Evolutionary conservation across 1,140 invertebrate genomes (phyloP).

Genomic region (Drosophila prosaltans): DNA sequence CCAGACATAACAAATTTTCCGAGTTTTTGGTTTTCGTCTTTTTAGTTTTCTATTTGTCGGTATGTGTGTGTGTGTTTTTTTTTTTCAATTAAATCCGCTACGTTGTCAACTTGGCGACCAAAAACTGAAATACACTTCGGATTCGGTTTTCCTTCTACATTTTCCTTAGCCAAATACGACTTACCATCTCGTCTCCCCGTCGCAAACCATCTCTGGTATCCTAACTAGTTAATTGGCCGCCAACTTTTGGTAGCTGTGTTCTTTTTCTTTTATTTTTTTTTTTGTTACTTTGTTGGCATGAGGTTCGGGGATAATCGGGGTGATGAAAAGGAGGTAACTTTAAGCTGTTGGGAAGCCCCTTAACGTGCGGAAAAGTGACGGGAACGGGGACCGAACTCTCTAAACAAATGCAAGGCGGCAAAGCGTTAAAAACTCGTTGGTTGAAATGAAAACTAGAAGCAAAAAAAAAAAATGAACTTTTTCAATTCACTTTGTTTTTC

Average conservation of each 20-base stretch:
- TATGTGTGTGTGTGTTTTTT: background rate
- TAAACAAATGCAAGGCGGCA: constrained; percentile 76
- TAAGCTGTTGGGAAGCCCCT: constrained; percentile 53
- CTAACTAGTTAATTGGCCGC: constrained; percentile 49
- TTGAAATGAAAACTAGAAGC: constrained; percentile 33
- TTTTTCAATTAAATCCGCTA: constrained; percentile 19
- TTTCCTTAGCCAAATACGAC: background rate
- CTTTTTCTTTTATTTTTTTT: constrained; percentile 8
- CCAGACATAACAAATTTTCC: constrained; percentile 34
- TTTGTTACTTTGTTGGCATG: no score
- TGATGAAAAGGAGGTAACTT: constrained; percentile 30
- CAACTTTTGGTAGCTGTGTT: constrained; percentile 42
- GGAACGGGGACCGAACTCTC: constrained; percentile 15
- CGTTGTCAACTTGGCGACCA: constrained; percentile 15
- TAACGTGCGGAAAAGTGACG: background rate
- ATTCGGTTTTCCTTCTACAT: background rate
- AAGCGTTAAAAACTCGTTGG: constrained; percentile 72
- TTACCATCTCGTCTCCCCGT: no score
- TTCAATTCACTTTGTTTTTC: constrained; percentile 72
- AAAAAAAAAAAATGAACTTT: constrained; percentile 57
- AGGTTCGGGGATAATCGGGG: background rate
- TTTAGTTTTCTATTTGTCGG: constrained; percentile 12
- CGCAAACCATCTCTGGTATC: background rate
- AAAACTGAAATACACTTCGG: constrained; percentile 4
- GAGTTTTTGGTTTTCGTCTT: constrained; percentile 29